Evolutionary conservation across 1,140 invertebrate species (phyloP).

Genomic region (Bombus huntii): DNA sequence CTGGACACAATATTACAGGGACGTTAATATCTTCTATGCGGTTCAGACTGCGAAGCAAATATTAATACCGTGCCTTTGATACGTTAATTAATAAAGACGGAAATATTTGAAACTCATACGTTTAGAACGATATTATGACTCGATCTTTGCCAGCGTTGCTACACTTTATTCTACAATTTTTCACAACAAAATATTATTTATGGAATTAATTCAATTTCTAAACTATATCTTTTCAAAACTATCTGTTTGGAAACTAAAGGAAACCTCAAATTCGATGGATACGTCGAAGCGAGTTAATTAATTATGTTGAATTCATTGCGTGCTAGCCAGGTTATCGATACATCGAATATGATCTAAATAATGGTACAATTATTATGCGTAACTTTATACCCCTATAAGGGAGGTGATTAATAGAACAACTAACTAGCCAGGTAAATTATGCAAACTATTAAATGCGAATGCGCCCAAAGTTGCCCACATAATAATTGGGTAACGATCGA

Average conservation of each 20-base stretch:
- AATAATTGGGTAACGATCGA: conserved; percentile 63
- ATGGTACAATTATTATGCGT: conserved; percentile 65
- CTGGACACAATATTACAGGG: conserved; percentile 75
- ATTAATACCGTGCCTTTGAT: conserved; percentile 72
- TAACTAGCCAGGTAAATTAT: conserved; percentile 66
- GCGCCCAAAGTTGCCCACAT: conserved; percentile 65
- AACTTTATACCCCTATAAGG: conserved; percentile 54
- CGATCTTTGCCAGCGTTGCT: neutral
- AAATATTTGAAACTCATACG: conserved; percentile 48
- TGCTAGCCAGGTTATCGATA: conserved; percentile 51
- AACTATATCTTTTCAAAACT: neutral
- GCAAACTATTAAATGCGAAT: conserved; percentile 69
- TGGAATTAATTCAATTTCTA: no score
- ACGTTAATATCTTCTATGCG: conserved; percentile 75
- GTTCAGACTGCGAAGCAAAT: conserved; percentile 71
- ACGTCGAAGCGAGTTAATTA: conserved; percentile 59
- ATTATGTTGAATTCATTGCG: conserved; percentile 62
- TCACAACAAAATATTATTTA: neutral
- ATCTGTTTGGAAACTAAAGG: conserved; percentile 17
- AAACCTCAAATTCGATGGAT: conserved; percentile 27
- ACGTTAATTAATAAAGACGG: conserved; percentile 65
- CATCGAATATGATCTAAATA: conserved; percentile 67
- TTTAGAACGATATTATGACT: neutral
- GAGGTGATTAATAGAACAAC: conserved; percentile 68
- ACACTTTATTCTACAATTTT: neutral